Base-by-base conservation (phyloP, 2,888 invertebrate genomes). In the Acanthopleura granulata region DNA sequence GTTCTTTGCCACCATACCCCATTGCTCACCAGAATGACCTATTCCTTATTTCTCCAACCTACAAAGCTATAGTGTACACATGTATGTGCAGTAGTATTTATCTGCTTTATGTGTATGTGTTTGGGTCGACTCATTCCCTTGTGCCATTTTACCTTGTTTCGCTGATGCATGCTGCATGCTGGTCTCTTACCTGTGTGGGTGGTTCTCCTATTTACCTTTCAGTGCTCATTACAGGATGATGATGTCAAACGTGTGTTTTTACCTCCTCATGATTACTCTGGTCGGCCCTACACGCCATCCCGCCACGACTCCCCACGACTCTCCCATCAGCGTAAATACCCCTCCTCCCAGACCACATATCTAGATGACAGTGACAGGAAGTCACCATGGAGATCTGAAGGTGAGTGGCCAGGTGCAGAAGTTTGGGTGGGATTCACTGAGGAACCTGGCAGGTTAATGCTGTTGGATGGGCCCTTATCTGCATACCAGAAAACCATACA, bases 281-380 rank as follows among this genome's bases (percentile, higher is more conserved):
- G 76, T 1, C 80, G 84, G 30, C 82, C 85, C 0, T 87, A 84
- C 75, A 83, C 85, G 12, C 86, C 85, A 50, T 71, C 71, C 4
- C 85, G 85, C 74, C 74, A 84, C 71, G 87, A 86, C 50, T 85
- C 86, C 0, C 87, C 87, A 1, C 82, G 82, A 73, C 77, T 84
- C 77, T 83, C 83, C 49, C 84, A 83, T 74, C 73, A 80, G 66
- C 78, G 81, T 30, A 79, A 79, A 16, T 66, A 79, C 73, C 77
- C 80, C 49, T 80, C 80, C 16, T 78, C 79, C 11, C 85, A 85
- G 72, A 81, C 81, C 16, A 76, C 79, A 18, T 83, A 84, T 71
- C 83, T 85, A 73, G 79, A 82, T 72, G 82, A 84, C 49, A 81
- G 81, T 0, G 83, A 81, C n/a, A 76, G 80, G n/a, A 80, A 83